Base-by-base conservation (phyloP, 1,140 invertebrate genomes). In the Caerostris extrusa region DNA sequence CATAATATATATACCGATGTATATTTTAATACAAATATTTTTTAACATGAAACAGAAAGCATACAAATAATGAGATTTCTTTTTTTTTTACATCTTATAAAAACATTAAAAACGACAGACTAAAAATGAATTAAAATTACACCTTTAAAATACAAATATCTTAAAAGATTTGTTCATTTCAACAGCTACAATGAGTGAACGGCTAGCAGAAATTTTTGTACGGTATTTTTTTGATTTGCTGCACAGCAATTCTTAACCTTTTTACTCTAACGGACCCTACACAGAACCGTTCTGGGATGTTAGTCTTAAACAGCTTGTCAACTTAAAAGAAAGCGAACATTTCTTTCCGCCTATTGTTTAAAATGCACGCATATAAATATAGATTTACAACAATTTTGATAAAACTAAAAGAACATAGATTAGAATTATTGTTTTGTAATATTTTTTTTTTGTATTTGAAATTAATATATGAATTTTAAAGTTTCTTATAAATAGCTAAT, bases 151-250 rank as follows among this genome's bases (percentile, higher is more conserved):
- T 77, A 77, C 71, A 77, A 77, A 77, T 34, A 50, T 77, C 71
- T 77, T 77, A 77, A 77, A 77, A 77, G 71, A 77, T 77, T 77
- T 77, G 71, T 77, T 77, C 71, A 77, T 77, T 77, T 77, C 71
- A 77, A 77, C 71, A 77, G 71, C 71, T 77, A 77, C 71, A 50
- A 77, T 34, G 53, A 12, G 50, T 77, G 71, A 77, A 77, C 34
- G 34, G 71, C 71, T 50, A 77, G 8, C 71, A 53, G 34, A 71
- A 77, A 77, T 77, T 10, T 50, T 77, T 77, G 71, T 77, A 77
- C 71, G 10, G 53, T 77, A 53, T 12, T 53, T 12, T 53, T 14
- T 8, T 50, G n/a, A 34, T 34, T 77, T 53, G 34, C 7, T 50
- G 34, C 34, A 77, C 71, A 77, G 71, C 34, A 50, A 50, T 53